Conservation (phyloP, 2,113 vertebrate genomes). For the Parus major region DNA sequence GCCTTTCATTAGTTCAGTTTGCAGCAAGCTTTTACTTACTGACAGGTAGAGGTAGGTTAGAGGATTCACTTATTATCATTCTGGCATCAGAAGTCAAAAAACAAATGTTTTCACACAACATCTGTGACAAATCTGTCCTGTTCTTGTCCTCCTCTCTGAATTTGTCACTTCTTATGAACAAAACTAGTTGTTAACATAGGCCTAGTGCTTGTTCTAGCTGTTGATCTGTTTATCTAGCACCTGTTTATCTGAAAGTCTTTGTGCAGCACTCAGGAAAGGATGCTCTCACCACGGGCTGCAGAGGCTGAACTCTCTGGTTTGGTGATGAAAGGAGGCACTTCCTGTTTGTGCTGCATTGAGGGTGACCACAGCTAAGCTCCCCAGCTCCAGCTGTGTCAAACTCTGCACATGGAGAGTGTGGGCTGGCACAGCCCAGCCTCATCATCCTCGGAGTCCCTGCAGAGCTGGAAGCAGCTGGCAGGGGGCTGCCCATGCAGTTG, state of each 20-base stretch:
- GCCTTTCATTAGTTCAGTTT: not conserved
- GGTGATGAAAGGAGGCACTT: not conserved
- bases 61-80: not conserved
- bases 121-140: not conserved
- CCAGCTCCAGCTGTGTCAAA: not conserved
- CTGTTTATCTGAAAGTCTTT: not conserved
- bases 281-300: not conserved
- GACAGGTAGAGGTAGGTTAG: not conserved
- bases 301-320: not conserved
- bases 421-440: not conserved
- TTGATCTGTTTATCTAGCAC: not conserved
- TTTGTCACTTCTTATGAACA: not conserved
- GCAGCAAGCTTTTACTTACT: not conserved
- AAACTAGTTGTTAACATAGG: not conserved
- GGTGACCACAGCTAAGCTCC: not conserved
- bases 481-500: not conserved
- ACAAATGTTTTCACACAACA: not conserved
- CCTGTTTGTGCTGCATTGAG: not conserved
- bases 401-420: fast-evolving
- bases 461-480: not conserved
- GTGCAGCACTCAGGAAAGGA: not conserved
- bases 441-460: not conserved
- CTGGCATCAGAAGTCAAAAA: not conserved
- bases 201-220: not conserved
- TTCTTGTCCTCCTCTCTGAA: not conserved